Evolutionary conservation across 2,888 invertebrate species (phyloP).

Genomic region (Lissonota sp.): DNA sequence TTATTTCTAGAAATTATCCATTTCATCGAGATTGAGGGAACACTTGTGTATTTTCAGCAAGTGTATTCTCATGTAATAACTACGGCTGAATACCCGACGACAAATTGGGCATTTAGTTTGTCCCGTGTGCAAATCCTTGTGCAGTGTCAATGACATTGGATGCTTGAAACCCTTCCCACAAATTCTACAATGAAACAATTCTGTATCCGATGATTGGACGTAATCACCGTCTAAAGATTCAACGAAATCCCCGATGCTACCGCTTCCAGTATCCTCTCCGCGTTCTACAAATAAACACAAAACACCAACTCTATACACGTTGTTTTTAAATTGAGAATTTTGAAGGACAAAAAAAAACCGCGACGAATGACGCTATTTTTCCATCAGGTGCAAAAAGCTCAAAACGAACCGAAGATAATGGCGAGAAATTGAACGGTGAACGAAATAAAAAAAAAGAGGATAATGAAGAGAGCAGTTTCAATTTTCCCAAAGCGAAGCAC

Average conservation of each 20-base stretch:
- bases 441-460: neutral
- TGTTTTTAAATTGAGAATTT: too few species aligned
- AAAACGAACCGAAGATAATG: conserved; percentile 71
- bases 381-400: conserved; percentile 37
- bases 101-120: conserved; percentile 88
- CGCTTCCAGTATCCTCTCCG: conserved; percentile 74
- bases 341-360: neutral
- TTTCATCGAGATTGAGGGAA: conserved; percentile 62
- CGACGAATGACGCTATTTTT: neutral
- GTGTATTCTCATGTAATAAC: conserved; percentile 87
- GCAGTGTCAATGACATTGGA: conserved; percentile 87
- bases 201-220: conserved; percentile 83
- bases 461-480: too few species aligned
- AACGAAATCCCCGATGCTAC: conserved; percentile 76
- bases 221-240: conserved; percentile 77
- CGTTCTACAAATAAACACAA: conserved; percentile 81
- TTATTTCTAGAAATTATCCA: too few species aligned
- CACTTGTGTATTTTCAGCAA: conserved; percentile 87
- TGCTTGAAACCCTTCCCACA: conserved; percentile 88
- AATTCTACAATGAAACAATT: conserved; percentile 87
- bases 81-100: conserved; percentile 86
- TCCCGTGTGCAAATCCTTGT: conserved; percentile 87
- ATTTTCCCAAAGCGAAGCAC: too few species aligned
- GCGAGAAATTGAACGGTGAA: conserved; percentile 34
- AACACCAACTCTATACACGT: conserved; percentile 63